Base-by-base conservation (phyloP, 2,888 invertebrate species). In the Ormyrus nitidulus region DNA sequence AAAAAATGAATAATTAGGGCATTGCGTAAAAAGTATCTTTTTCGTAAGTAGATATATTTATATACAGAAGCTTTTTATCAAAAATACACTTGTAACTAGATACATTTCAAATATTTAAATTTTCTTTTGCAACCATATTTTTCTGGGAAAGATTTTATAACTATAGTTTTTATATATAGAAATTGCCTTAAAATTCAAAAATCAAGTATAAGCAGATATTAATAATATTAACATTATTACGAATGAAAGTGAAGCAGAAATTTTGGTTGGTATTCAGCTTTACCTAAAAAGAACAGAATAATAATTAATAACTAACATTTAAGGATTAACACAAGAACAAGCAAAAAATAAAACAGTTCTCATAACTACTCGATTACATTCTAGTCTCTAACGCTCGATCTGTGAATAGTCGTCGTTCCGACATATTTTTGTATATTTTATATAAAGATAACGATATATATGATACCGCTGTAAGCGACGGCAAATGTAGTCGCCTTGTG, bases 391-490 rank as follows among this genome's bases (percentile, higher is more conserved):
- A 87, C 86, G 86, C 87, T 88, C 86, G 85, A 88, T 85, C 88
- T 89, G 89, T 88, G 88, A 90, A 90, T 89, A 90, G 89, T 83
- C 85, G 83, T 90, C 87, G 89, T 89, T 89, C 88, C 88, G 87
- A 90, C 88, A 88, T 90, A 90, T 90, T 90, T 90, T 90, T 90
- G 89, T 90, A 90, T 90, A 90, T 90, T 90, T 90, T 88, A 88
- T 88, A 88, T 89, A 89, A 89, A 88, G 87, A 87, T 88, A 87
- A 86, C 84, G 83, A 85, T 86, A 86, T 84, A 85, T 84, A 86
- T 76, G 61, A 82, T 80, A 85, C 84, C 84, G 85, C 86, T 85
- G 84, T 86, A 85, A 85, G 85, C 84, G 85, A 87, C 69, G 86
- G 85, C 85, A 85, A 87, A 83, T 83, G 83, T 86, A 87, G 86